Conservation (phyloP, 2,797 vertebrate species). For the Aulostomus chinensis region DNA sequence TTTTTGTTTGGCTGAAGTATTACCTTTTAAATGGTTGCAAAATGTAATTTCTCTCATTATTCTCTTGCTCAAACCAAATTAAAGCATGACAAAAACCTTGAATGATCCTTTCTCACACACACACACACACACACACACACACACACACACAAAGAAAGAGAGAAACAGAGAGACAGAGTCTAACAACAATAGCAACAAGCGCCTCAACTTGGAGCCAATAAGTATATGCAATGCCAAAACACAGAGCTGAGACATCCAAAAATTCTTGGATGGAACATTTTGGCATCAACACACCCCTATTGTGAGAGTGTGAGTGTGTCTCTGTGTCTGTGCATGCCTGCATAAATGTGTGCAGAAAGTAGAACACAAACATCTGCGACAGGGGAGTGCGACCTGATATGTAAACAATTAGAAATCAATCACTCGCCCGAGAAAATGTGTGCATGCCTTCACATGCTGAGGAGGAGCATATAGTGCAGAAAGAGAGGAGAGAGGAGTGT, state of each 20-base stretch:
- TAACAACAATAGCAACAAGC: conserved; percentile 37
- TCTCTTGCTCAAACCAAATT: conserved; percentile 32
- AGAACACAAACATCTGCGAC: conserved; percentile 64
- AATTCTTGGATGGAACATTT: conserved; percentile 61
- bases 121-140: conserved; percentile 5
- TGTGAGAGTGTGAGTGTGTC: conserved; percentile 42
- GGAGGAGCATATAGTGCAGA: conserved; percentile 25
- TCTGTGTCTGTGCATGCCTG: conserved; percentile 52
- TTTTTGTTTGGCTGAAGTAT: conserved; percentile 33
- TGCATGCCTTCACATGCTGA: conserved; percentile 56
- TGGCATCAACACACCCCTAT: conserved; percentile 44
- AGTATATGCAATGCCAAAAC: conserved; percentile 40
- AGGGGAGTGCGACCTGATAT: conserved; percentile 43
- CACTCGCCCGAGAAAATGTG: conserved; percentile 35
- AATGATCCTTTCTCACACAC: conserved; percentile 31
- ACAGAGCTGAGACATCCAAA: conserved; percentile 42
- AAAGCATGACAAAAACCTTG: conserved; percentile 37
- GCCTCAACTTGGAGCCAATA: conserved; percentile 53
- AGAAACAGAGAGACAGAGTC: neutral
- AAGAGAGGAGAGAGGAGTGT: conserved; percentile 29
- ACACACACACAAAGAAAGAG: conserved; percentile 16
- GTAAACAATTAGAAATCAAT: conserved; percentile 72
- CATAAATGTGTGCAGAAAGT: conserved; percentile 21
- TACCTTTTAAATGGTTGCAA: neutral
- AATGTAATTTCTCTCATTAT: conserved; percentile 30